Base-by-base conservation (phyloP, 2,797 vertebrate genomes). In the Myiotriccus ornatus region DNA sequence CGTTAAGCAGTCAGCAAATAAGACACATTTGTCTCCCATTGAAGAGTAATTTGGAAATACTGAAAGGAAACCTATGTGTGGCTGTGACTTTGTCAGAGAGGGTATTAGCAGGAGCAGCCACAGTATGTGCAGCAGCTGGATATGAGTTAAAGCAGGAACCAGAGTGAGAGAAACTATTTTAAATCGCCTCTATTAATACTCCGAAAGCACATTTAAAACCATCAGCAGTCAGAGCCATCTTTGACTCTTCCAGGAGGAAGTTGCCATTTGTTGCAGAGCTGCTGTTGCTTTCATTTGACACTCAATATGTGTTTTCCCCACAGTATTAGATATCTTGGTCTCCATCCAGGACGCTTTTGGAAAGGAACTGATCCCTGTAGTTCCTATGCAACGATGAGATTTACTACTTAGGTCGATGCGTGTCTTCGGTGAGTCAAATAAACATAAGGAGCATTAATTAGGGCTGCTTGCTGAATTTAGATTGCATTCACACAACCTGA, bases 291-390 rank as follows among this genome's bases (percentile, higher is more conserved):
- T 94, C 68, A 89, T 94, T 79, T 95, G 96, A 96, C 88, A 94
- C 68, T 90, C 94, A 94, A 89, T 95, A 91, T 94, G 94, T 96
- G 95, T 94, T 97, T 96, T 94, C 88, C 94, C 95, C 82, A 87
- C 91, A 93, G 92, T 69, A 81, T 89, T 94, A 80, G 92, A 75
- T 95, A 68, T 92, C 90, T 90, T 95, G 95, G 92, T 87, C 89
- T 95, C 84, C 41, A 23, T 95, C 95, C 96, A 96, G 89, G 85
- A 94, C 77, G 53, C 84, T 89, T 96, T 96, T 94, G 94, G 96
- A 92, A 94, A 84, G n/a, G 35, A 94, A 86, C 84, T 84, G 88
- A 95, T 91, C 76, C 79, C 70, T 85, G 67, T 43, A 95, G 94
- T 89, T 96, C 90, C 96, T 90, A 85, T 75, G 94, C 76, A 88